Evolutionary conservation across 1,140 invertebrate genomes (phyloP).

Genomic region (Araneus ventricosus): DNA sequence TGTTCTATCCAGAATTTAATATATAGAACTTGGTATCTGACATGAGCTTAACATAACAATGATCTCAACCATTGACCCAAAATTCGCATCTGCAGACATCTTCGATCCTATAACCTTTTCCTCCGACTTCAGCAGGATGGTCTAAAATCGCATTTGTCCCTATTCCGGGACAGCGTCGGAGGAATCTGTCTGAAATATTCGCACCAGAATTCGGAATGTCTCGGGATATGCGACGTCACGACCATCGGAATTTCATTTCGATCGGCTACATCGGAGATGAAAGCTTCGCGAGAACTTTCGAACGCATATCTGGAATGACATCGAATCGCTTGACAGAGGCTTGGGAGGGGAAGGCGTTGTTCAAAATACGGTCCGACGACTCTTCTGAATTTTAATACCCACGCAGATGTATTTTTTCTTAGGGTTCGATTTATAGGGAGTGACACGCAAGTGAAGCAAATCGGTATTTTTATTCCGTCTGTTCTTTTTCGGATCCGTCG

Average conservation of each 20-base stretch:
- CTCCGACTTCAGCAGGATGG: not conserved
- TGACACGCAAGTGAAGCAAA: constrained; percentile 2
- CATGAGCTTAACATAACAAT: too few species aligned
- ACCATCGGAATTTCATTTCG: constrained; percentile 24
- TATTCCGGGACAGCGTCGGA: not conserved
- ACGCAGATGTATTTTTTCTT: not conserved
- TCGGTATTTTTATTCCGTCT: not conserved
- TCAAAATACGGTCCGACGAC: not conserved
- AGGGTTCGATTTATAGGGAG: constrained; percentile 8
- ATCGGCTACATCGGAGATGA: constrained; percentile 18
- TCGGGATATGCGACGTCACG: constrained; percentile 15
- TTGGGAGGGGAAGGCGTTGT: not conserved
- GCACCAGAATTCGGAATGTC: constrained; percentile 8
- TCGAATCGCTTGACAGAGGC: not conserved
- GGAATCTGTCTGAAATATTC: not conserved
- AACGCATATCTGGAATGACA: constrained; percentile 12
- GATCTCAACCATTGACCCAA: too few species aligned
- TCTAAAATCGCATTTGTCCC: not conserved
- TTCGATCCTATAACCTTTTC: too few species aligned
- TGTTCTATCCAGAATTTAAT: too few species aligned
- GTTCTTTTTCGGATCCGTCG: not conserved
- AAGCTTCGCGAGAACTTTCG: not conserved
- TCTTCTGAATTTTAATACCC: constrained; percentile 47
- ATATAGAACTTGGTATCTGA: too few species aligned
- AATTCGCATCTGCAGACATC: too few species aligned